Base-by-base conservation (phyloP, 2,113 vertebrate genomes). In the Vombatus ursinus region DNA sequence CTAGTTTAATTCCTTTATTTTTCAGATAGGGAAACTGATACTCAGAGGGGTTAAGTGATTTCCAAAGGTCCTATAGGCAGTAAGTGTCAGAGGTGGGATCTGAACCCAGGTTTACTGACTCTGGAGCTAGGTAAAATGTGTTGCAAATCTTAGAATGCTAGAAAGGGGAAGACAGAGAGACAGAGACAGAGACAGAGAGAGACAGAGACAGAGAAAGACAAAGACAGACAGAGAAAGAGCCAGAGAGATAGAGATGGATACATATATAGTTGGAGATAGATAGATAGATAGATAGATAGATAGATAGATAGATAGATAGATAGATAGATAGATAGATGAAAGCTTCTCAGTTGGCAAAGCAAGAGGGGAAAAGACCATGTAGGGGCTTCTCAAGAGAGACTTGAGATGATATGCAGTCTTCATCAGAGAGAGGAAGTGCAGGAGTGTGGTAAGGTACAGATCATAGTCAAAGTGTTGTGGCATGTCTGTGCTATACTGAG, bases 11-110 rank as follows among this genome's bases (percentile, higher is more conserved):
- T 50, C 84, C 23, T 52, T 90, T 94, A 89, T 50, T 91, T 93
- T 77, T 94, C n/a, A 94, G 52, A 90, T 4, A 84, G 89, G 12
- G 37, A 95, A 89, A 93, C 52, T 95, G 61, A 91, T 47, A 9
- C 4, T 68, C 10, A 19, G 4, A 12, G 19, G 23, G 16, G 19
- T 44, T 23, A 44, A 77, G 68, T 1, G 16, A 77, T 77, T 77
- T 77, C 4, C 14, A n/a, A n/a, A 77, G 61, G 37, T n/a, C 37
- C 19, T 6, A n/a, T 3, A 54, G 3, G 22, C 1, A 23, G 1
- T 50, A 12, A 50, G 2, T 90, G 51, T 12, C 50, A 94, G 49
- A 61, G 10, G 4, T 22, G 51, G 24, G 8, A 91, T 50, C 91
- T 47, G 92, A 93, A 91, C 16, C n/a, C 53, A 52, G 11, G 6